Base-by-base conservation (phyloP, 1,140 invertebrate genomes). In the Leptinotarsa defecta region DNA sequence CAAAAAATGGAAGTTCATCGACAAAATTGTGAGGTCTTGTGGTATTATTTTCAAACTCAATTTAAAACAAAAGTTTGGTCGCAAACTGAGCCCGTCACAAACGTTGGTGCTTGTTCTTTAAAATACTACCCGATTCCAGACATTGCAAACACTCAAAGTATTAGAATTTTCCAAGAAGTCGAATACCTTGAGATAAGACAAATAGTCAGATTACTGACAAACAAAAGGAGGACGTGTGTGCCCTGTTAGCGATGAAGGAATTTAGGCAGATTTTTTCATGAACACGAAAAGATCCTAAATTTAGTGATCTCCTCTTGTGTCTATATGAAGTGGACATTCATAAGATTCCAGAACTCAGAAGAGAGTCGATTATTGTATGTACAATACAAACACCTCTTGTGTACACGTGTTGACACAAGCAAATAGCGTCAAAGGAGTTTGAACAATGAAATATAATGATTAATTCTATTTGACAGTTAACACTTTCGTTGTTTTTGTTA, bases 391-490 rank as follows among this genome's bases (percentile, higher is more conserved):
- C 69, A 77, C 19, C 19, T 43, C 70, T 71, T 77, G 70, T 77
- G 65, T 64, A 63, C 71, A 74, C 69, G 71, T 64, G 73, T 57
- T 74, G 57, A 77, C 73, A 77, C 72, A 74, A 61, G 68, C 69
- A 69, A 71, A 77, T 77, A 71, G 24, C 70, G 70, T 61, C 70
- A 49, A 68, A 71, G 61, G 73, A 67, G 76, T 77, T 77, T 77
- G 73, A 74, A 77, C 76, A 77, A 77, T 74, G 72, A 34, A 48
- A 73, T 71, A 73, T 61, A 70, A 77, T 77, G 71, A 77, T 77
- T 77, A 65, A 65, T 74, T 74, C 74, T 77, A 74, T 77, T 77
- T 77, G 76, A 77, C 72, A 70, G 72, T 71, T 77, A 77, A 77
- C 76, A 77, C 76, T 70, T 77, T 74, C 49, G 70, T 71, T 71